Percentiles rank a stretch among this genome's conserved stretches.
These are phyloP conservation scores for Phalacrocorax pelagicus DNA, from an alignment of 2,113 vertebrate species.

Conservation along the genomic window DNA sequence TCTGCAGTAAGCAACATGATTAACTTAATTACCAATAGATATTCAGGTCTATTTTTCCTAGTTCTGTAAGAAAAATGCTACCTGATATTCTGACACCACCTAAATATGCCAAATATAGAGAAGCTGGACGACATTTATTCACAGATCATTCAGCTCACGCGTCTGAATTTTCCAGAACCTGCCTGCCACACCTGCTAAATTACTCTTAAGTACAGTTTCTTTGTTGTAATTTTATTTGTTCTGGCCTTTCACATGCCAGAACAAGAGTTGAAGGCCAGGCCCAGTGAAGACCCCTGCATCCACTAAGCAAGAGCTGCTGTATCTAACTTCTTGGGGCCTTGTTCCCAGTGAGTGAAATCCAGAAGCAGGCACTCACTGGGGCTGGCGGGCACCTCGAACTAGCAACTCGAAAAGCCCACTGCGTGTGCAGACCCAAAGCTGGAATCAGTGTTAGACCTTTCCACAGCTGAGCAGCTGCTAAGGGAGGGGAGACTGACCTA, in stretches of 20 bases:
- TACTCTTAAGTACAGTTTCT: neutral
- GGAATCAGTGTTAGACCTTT: neutral
- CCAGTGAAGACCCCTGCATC: neutral
- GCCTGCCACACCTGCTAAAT: neutral
- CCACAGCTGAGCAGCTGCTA: neutral
- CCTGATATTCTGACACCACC: neutral
- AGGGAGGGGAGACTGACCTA: neutral
- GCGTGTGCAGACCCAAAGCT: neutral
- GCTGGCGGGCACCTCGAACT: fast-evolving
- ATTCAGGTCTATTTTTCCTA: neutral
- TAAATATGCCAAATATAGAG: neutral
- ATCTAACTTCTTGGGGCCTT: neutral
- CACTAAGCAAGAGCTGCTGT: neutral
- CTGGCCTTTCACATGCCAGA: neutral
- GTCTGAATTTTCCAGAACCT: neutral
- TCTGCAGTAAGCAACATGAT: neutral
- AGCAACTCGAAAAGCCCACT: neutral
- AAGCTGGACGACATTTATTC: neutral
- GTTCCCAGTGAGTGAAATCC: neutral
- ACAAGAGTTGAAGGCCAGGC: neutral
- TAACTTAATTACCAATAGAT: neutral
- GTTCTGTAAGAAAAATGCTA: neutral
- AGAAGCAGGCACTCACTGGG: neutral
- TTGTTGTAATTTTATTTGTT: neutral
- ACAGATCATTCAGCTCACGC: neutral